Evolutionary conservation across 2,888 invertebrate species (phyloP).

Genomic region (Danaus chrysippus): DNA sequence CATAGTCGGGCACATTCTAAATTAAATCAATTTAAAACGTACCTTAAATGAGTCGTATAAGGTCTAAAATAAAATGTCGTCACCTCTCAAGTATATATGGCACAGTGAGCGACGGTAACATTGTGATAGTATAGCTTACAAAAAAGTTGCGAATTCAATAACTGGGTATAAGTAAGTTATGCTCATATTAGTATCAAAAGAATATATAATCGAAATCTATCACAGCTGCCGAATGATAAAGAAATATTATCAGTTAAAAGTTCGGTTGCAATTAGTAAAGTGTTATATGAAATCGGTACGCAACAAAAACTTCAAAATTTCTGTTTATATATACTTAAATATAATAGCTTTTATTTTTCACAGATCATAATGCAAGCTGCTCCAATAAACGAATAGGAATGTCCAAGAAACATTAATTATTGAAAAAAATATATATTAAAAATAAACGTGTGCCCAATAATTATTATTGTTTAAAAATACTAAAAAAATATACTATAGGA

Average conservation of each 20-base stretch:
- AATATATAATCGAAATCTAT: not conserved
- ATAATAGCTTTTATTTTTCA: no score
- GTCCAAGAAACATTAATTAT: no score
- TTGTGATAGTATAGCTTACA: constrained; percentile 14
- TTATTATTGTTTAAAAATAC: no score
- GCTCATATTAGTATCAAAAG: no score
- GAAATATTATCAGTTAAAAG: not conserved
- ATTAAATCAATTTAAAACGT: not conserved
- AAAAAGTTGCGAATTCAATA: no score
- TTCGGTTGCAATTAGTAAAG: not conserved
- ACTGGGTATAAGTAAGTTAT: no score
- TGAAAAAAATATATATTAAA: no score
- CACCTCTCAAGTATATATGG: constrained; percentile 14
- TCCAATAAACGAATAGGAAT: no score
- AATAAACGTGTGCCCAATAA: no score
- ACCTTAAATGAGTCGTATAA: not conserved
- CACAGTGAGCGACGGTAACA: constrained; percentile 29
- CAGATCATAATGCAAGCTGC: no score
- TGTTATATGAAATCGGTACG: not conserved
- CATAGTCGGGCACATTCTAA: not conserved
- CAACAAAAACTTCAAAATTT: not conserved
- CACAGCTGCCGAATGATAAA: constrained; percentile 1
- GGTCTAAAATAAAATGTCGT: not conserved
- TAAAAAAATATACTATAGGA: no score
- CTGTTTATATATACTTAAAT: no score